Conservation (phyloP, 1,140 invertebrate genomes). For the Rhynchophorus ferrugineus region DNA sequence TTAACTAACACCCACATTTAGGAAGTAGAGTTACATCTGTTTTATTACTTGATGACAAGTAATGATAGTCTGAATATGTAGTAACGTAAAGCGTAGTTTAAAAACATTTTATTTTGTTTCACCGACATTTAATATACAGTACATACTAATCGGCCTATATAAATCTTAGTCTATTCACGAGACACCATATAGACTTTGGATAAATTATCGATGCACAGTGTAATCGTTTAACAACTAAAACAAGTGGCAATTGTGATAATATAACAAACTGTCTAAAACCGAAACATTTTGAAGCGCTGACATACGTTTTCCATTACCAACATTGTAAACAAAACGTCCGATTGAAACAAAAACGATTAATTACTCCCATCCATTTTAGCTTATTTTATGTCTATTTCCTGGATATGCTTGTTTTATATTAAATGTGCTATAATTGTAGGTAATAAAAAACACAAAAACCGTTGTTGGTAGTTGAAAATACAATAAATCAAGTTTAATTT, state of each 20-base stretch:
- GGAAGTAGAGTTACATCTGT: neutral
- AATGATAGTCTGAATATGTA: neutral
- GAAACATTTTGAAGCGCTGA: too few relatives aligned
- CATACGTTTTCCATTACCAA: too few relatives aligned
- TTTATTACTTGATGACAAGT: neutral
- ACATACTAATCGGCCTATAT: neutral
- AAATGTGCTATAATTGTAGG: too few relatives aligned
- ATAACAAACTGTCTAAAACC: too few relatives aligned
- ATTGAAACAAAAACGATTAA: too few relatives aligned
- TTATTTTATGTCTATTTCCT: too few relatives aligned
- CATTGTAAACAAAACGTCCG: too few relatives aligned
- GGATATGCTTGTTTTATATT: too few relatives aligned
- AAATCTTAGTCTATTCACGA: neutral
- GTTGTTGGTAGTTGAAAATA: too few relatives aligned
- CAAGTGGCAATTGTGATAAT: neutral
- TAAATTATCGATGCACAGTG: neutral
- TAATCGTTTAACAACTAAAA: neutral
- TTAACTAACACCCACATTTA: neutral
- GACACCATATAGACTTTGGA: neutral
- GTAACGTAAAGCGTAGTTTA: slow-evolving; percentile 1
- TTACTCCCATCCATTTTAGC: too few relatives aligned
- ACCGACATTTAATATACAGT: neutral
- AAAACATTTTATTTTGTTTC: neutral
- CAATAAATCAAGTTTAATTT: too few relatives aligned
- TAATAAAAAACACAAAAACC: too few relatives aligned